phyloP scores from a whole-genome alignment of 1,140 invertebrate genomes.

The Lordiphosa stackelbergi region DNA sequence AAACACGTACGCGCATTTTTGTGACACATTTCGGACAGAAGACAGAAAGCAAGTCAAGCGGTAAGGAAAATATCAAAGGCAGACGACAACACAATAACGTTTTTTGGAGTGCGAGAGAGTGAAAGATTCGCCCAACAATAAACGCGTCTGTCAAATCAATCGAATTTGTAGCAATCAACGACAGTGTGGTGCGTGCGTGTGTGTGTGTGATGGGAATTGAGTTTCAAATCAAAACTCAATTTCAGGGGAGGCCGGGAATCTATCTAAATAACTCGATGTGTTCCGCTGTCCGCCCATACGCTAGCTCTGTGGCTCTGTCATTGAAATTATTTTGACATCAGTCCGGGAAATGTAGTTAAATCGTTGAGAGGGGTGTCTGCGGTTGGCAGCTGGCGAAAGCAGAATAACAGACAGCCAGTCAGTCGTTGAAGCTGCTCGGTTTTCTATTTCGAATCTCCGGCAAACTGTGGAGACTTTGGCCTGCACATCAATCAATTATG shows the following conservation, averaged over 20 bases:
- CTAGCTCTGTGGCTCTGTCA: conserved; percentile 12
- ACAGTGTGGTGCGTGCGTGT: conserved; percentile 6
- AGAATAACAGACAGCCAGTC: conserved; percentile 7
- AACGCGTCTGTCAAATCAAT: conserved; percentile 61
- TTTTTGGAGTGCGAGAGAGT: conserved; percentile 2
- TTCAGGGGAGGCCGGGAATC: conserved; percentile 57
- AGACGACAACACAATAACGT: neutral
- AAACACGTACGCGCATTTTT: no score
- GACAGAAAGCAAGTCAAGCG: no score
- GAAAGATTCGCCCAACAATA: conserved; percentile 24
- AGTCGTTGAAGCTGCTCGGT: conserved; percentile 5
- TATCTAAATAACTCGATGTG: conserved; percentile 61
- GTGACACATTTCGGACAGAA: no score
- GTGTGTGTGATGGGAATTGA: conserved; percentile 55
- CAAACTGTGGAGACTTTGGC: conserved; percentile 5
- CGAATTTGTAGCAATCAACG: conserved; percentile 67
- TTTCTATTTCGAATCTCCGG: conserved; percentile 6
- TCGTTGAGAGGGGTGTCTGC: conserved; percentile 28
- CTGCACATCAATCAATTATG: conserved; percentile 71
- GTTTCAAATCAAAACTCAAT: conserved; percentile 72
- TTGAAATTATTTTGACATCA: conserved; percentile 72
- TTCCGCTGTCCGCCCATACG: neutral
- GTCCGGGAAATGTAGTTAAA: conserved; percentile 32
- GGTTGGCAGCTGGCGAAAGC: conserved; percentile 35
- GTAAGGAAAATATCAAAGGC: no score